Evolutionary conservation across 2,888 invertebrate species (phyloP), one percentile per base, ranked within the genome.

Genomic region (Schrankia costaestrigalis): DNA sequence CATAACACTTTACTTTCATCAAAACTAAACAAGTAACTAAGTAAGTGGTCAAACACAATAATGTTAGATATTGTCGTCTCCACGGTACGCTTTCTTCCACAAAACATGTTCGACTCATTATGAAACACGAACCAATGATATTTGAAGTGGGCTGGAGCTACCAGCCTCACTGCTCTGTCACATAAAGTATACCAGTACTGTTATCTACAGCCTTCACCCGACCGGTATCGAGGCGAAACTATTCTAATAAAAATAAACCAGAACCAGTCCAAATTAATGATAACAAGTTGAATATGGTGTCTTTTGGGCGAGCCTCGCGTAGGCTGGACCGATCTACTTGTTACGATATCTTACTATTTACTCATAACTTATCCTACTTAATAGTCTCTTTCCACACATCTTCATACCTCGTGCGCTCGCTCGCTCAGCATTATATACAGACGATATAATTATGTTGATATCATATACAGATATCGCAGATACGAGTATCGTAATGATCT

Each of bases 101-200:
- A 66, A 77, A 84, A 84, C 82, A 68, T 71, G 84, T 85, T 82
- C 67, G 57, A 74, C 78, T 82, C 82, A 81, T 85, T 85, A 85
- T 83, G 84, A 83, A 85, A 85, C 75, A 77, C 78, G 81, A 80
- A 82, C 73, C 80, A 80, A 80, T 80, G 81, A 83, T 80, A 81
- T 83, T 81, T 67, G 62, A 68, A 78, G 71, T 76, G 67, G 76
- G 31, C 40, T 73, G 65, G 77, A 72, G 56, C 58, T 60, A 55
- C 64, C 56, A 47, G 26, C 40, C 32, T 39, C 25, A 35, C 41
- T 41, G 45, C 40, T 35, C 37, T 41, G 57, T 44, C 75, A 75
- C 74, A 82, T 82, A 80, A 39, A 79, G 82, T 83, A 81, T 77
- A 78, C 74, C 78, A 75, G 54, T 85, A 86, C 85, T 85, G 85